phyloP scores from a whole-genome alignment of 2,888 invertebrate genomes.

The Lasioglossum marginatum region DNA sequence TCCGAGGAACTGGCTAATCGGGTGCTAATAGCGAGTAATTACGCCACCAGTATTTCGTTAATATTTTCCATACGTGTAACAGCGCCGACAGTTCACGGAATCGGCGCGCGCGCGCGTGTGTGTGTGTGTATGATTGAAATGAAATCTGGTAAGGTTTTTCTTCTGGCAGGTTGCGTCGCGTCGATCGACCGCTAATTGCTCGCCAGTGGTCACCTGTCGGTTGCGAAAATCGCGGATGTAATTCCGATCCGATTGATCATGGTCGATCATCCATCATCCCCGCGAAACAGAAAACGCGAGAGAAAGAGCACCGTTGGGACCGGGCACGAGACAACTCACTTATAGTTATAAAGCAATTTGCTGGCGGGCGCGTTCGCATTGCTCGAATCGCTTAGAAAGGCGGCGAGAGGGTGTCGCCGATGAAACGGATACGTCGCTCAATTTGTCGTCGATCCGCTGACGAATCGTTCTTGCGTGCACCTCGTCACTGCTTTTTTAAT shows the following conservation, averaged over 20 bases:
- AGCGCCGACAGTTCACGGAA: slow-evolving; percentile 1
- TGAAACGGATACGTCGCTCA: slow-evolving; percentile 29
- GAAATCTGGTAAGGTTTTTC: slow-evolving; percentile 31
- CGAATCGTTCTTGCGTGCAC: slow-evolving; percentile 6
- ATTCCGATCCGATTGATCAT: slow-evolving; percentile 66
- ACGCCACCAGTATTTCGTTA: neutral
- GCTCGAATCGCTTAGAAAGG: slow-evolving; percentile 14
- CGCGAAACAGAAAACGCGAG: slow-evolving; percentile 16
- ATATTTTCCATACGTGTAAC: neutral
- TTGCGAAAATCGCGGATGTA: slow-evolving; percentile 52
- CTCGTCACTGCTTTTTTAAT: neutral
- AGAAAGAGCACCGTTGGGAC: slow-evolving; percentile 14
- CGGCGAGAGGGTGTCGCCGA: slow-evolving; percentile 17
- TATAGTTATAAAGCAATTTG: slow-evolving; percentile 19
- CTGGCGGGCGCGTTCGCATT: slow-evolving; percentile 13
- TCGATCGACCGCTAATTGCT: slow-evolving; percentile 70
- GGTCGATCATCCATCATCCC: slow-evolving; percentile 35
- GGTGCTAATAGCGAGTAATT: neutral
- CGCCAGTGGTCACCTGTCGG: slow-evolving; percentile 43
- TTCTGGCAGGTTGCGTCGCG: slow-evolving; percentile 63
- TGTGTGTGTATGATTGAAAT: neutral
- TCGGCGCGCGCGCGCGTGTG: neutral
- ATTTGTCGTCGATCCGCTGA: slow-evolving; percentile 14
- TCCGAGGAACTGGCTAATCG: neutral
- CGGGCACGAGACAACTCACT: slow-evolving; percentile 21